Evolutionary conservation across 1,140 invertebrate genomes (phyloP), one percentile per base, ranked within the genome.

Genomic region (Magallana angulata): DNA sequence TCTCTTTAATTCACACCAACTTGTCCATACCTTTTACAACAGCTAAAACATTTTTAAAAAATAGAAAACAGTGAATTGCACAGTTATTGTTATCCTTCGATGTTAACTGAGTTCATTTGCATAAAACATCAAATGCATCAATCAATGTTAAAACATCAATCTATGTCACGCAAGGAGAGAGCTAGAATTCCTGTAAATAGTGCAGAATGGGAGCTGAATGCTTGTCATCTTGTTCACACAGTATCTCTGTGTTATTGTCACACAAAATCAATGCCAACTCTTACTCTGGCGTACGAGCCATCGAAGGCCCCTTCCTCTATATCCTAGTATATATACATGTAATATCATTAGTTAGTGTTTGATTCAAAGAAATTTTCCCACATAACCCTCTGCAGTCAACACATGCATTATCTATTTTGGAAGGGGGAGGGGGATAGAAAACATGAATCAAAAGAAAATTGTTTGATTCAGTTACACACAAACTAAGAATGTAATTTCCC

Each of bases 241-340:
- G 68, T 30, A 9, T 7, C 9, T 56, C 48, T 83, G 58, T 14
- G 12, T 18, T 30, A 64, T 24, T 64, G 30, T 16, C 59, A 62
- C 18, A 36, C 57, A 48, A 84, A 62, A 62, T 62, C 58, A 62
- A 84, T 62, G 83, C 7, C 83, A 84, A 30, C 16, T 12, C 60
- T 84, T 62, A 59, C 83, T 84, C 36, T 18, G 11, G 24, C 68
- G 24, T 30, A 62, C n/a, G 60, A 76, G 24, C 68, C 68, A 12
- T 76, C 68, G 18, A 11, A 76, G 68, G 24, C 68, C 68, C 60
- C 60, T 64, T 16, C 16, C 16, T 76, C 24, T 76, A 30, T 30
- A 30, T 76, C 68, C 68, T 76, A 30, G 14, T 30, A 76, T 7
- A 76, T 30, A 30, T 48, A 48, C 5, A 48, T 5, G 36, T 5